Base-by-base conservation (phyloP, 1,140 invertebrate species). In the Hylaeus anthracinus region DNA sequence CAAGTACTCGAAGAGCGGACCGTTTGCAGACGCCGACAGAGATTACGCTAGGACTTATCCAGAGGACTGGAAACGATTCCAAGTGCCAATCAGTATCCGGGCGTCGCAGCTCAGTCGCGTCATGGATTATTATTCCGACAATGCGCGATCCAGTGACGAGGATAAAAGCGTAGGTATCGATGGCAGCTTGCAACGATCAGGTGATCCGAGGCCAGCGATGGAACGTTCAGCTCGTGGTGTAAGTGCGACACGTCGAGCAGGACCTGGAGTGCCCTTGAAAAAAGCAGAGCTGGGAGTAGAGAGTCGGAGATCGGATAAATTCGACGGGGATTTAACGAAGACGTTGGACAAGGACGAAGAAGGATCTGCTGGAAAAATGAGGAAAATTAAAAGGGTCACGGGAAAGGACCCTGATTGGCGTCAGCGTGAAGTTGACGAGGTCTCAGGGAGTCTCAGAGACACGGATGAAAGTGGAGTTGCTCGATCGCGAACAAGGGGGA, bases 311-410 rank as follows among this genome's bases (percentile, higher is more conserved):
- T 26, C n/a, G 48, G 67, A 58, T 72, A 78, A 70, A 53, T 60
- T 61, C 60, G 66, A 63, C 48, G 48, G 45, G 15, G 71, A 76
- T 84, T 74, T 64, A 64, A 72, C 67, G 55, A 74, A 58, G 70
- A 26, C 58, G 58, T 77, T 60, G 65, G 83, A 84, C 77, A 26
- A 67, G 71, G 65, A 73, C 69, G 72, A 75, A 48, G 66, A 85
- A 80, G 45, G 63, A 60, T 39, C 81, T 37, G 76, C 37, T 56
- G 71, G 78, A 48, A 76, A 76, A 84, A 81, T 37, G 61, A 56
- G 55, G 53, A 26, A 63, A 69, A 85, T 85, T 83, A 84, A 71
- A 72, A 70, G 10, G 3, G 70, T 48, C 58, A 55, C n/a, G 15
- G 43, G 15, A 56, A 45, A 15, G 71, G 41, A 55, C 61, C 55